These are phyloP conservation scores for Okamejei kenojei DNA, from an alignment of 2,797 vertebrate genomes.

Conservation along the genomic window DNA sequence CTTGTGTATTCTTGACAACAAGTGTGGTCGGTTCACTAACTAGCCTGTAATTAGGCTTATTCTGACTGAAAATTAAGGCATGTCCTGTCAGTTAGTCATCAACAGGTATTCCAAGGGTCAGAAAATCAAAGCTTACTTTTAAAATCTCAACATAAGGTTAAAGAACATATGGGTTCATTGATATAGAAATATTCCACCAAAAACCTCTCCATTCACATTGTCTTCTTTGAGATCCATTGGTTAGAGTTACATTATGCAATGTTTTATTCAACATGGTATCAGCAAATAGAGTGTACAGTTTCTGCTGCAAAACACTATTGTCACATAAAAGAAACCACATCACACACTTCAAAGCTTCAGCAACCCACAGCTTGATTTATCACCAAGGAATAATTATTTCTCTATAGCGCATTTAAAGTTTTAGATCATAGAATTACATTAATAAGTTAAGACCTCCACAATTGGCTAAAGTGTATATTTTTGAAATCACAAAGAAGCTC, in stretches of 20 bases:
- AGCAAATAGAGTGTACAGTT: background rate
- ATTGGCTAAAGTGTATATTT: background rate
- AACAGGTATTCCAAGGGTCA: no score
- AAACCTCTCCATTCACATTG: no score
- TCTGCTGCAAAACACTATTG: background rate
- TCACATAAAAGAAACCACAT: background rate
- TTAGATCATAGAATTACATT: slow-evolving; percentile 33
- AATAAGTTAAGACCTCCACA: slow-evolving; percentile 22
- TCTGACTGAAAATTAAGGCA: no score
- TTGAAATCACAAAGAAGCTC: slow-evolving; percentile 34
- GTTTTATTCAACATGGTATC: background rate
- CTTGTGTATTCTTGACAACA: no score
- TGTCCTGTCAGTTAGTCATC: no score
- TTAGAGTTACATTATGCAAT: background rate
- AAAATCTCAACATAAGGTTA: no score
- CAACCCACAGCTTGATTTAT: slow-evolving; percentile 22
- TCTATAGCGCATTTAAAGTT: slow-evolving; percentile 15
- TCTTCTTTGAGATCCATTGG: background rate
- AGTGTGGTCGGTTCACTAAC: no score
- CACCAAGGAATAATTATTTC: slow-evolving; percentile 18
- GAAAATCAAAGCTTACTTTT: no score
- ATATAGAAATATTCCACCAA: no score
- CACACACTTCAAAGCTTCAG: slow-evolving; percentile 4
- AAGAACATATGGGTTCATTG: no score
- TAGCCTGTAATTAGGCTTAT: no score